These are phyloP conservation scores for Callipepla squamata DNA, from an alignment of 2,113 vertebrate genomes.

Conservation along the genomic window DNA sequence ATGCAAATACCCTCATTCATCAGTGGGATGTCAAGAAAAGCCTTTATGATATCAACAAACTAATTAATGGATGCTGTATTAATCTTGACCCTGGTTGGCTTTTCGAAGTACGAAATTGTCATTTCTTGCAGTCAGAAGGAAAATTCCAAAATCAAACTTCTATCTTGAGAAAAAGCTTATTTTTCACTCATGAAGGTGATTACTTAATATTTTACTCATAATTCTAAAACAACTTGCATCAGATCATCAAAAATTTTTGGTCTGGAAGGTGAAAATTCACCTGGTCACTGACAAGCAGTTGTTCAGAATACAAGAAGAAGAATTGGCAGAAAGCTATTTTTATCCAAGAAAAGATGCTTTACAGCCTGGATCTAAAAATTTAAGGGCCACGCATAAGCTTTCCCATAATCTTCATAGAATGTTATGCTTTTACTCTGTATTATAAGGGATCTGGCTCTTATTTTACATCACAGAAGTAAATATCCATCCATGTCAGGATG, in stretches of 20 bases:
- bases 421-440: not conserved
- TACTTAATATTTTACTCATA: not conserved
- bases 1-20: slow-evolving; percentile 18
- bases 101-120: slow-evolving; percentile 33
- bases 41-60: slow-evolving; percentile 15
- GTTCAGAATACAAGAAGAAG: not conserved
- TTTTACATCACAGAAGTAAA: not conserved
- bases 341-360: not conserved
- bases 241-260: not conserved
- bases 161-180: not conserved
- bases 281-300: not conserved
- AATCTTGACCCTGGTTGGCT: not conserved
- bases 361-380: not conserved
- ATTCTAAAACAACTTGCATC: not conserved
- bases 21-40: slow-evolving; percentile 34
- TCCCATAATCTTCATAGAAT: not conserved
- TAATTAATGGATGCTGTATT: slow-evolving; percentile 28
- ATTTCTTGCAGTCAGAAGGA: not conserved
- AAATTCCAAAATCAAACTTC: not conserved
- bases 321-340: not conserved
- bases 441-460: not conserved
- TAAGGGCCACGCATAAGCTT: not conserved
- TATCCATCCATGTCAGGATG: not conserved
- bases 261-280: slow-evolving; percentile 6
- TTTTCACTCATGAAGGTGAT: not conserved